phyloP scores from a whole-genome alignment of 1,140 invertebrate genomes.

The Philopotamus ludificatus region DNA sequence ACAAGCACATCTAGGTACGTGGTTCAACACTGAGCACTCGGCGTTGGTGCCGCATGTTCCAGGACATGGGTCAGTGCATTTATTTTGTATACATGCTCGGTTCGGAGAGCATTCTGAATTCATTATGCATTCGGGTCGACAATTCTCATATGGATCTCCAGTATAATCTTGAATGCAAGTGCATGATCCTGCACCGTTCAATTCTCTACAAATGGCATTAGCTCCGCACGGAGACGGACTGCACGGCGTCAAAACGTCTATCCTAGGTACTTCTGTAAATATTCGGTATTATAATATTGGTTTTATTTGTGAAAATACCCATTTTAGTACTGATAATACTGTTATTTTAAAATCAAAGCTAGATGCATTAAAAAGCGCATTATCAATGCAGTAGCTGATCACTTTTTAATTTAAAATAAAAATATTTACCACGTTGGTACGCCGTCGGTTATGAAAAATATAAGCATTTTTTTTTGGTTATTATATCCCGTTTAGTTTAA shows the following conservation, averaged over 20 bases:
- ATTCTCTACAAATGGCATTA: conserved; percentile 63
- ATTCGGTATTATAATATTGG: not conserved
- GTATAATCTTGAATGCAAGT: conserved; percentile 59
- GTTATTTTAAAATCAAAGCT: no score
- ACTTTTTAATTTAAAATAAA: not conserved
- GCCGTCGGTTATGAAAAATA: not conserved
- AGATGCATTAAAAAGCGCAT: no score
- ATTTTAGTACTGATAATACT: not conserved
- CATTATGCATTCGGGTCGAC: conserved; percentile 67
- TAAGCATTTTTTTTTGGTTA: not conserved
- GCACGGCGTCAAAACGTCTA: conserved; percentile 51
- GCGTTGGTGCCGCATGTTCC: conserved; percentile 67
- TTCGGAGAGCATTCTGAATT: conserved; percentile 65
- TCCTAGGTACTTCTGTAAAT: not conserved
- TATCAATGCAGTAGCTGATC: not conserved
- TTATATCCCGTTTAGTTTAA: not conserved
- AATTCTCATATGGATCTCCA: conserved; percentile 66
- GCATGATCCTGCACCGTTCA: conserved; percentile 66
- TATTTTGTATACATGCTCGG: conserved; percentile 62
- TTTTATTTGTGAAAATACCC: not conserved
- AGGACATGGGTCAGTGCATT: conserved; percentile 68
- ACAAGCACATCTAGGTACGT: conserved; percentile 65
- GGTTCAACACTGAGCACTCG: conserved; percentile 64
- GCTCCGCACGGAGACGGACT: conserved; percentile 61
- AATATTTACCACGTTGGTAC: not conserved